Evolutionary conservation across 2,113 vertebrate genomes (phyloP), one percentile per base, ranked within the genome.

Genomic region (Albula goreensis): DNA sequence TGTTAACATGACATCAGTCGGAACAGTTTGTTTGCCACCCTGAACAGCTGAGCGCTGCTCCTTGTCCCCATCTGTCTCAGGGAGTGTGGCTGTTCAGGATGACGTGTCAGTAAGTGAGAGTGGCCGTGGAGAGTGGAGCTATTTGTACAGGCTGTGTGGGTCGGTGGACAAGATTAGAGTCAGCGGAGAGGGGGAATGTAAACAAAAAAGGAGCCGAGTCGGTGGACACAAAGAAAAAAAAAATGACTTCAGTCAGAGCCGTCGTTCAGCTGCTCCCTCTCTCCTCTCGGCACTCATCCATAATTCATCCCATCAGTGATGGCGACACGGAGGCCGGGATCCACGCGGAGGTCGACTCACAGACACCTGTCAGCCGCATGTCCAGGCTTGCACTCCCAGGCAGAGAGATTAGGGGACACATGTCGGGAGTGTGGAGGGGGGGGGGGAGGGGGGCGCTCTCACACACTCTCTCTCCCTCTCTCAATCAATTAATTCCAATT

Each of bases 131-230:
- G 81, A 92, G 87, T 85, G 79, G 83, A 92, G 86, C 89, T 93
- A 92, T 94, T 92, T 93, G 88, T 92, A 93, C 90, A 93, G 87
- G 82, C 84, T 86, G 50, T 85, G 50, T 84, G 87, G 88, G 90
- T 90, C 89, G 87, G 87, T 90, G 90, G 89, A 92, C 90, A 89
- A 93, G 94, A 92, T 92, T 90, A 93, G 85, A 85, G 86, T 86
- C 60, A 22, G 90, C 52, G 87, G 86, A 87, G 77, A 53, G 78
- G 81, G 77, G 88, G 90, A 93, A 93, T 92, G 91, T 92, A 91
- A 92, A 94, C 90, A 93, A 85, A 57, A 87, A 53, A 83, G 85
- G 83, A 88, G 63, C 41, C 53, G n/a, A 83, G 53, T 82, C 56
- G 15, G 41, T 53, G 17, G 80, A 90, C 74, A 84, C 82, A 86